Evolutionary conservation across 2,113 vertebrate genomes (phyloP).

Genomic region (Hypanus sabinus): DNA sequence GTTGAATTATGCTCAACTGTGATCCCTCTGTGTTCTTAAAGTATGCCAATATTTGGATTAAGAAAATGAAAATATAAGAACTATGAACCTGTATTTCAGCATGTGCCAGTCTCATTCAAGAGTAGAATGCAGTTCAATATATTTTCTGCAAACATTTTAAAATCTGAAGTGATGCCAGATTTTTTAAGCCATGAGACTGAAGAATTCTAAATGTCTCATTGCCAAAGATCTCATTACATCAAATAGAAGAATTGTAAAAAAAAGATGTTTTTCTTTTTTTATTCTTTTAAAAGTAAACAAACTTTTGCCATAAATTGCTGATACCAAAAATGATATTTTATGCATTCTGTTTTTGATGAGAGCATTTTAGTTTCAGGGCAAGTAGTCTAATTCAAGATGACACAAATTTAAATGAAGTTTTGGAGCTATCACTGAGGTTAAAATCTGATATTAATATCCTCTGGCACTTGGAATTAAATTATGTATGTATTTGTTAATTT

Average conservation of each 20-base stretch:
- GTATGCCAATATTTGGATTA: neutral
- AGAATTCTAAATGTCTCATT: neutral
- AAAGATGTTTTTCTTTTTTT: neutral
- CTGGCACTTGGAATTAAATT: neutral
- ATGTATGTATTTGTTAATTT: neutral
- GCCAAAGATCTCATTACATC: neutral
- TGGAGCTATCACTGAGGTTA: neutral
- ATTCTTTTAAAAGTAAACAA: neutral
- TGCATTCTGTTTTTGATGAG: neutral
- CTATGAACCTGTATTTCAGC: neutral
- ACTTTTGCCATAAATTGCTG: neutral
- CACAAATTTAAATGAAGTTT: neutral
- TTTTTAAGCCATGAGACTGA: neutral
- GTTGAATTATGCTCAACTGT: neutral
- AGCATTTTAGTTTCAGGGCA: neutral
- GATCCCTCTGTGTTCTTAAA: neutral
- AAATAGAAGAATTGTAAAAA: neutral
- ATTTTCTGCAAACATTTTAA: slow-evolving; percentile 5
- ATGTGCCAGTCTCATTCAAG: neutral
- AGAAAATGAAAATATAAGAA: neutral
- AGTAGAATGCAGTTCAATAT: neutral
- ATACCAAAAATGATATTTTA: neutral
- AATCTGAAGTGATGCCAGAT: neutral
- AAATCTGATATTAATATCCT: neutral
- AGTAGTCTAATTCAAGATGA: neutral